Base-by-base conservation (phyloP, 2,888 invertebrate genomes). In the Prenolepis imparis region DNA sequence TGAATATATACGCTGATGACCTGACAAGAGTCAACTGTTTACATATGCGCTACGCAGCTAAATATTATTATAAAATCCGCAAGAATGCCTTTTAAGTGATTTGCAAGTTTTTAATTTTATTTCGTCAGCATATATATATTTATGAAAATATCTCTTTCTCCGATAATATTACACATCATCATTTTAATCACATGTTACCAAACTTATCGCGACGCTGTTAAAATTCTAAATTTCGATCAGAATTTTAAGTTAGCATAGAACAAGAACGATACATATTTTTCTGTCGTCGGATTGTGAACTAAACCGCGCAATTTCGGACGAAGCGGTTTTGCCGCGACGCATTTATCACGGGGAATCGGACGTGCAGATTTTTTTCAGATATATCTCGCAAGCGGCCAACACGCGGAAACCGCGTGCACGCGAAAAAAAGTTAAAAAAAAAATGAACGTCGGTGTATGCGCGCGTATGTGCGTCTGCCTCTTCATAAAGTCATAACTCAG, bases 401-500 rank as follows among this genome's bases (percentile, higher is more conserved):
- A 68, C 59, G 32, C 68, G 55, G 66, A 72, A 80, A 80, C 78
- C 78, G 57, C 81, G 80, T 52, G 74, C 28, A 85, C 73, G 75
- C 59, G 36, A 82, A 83, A 85, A 21, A n/a, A 80, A 48, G n/a
- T n/a, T 32, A 15, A 63, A 44, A 55, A 78, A 57, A 74, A 57
- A 72, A 59, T 28, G 18, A 68, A 48, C 21, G 77, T 28, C 77
- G 68, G 28, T 74, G 86, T 84, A 63, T n/a, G 52, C 48, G 73
- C 78, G 83, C 84, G 86, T 86, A 85, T 86, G 88, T 87, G 89
- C 91, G 90, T 92, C 90, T 89, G 91, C 90, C 92, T 93, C 93
- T 94, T 94, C 93, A 94, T 93, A 94, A 94, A 93, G 93, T 93
- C 93, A 92, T 94, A 94, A 94, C 93, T 94, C 93, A 93, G 88